Evolutionary conservation across 2,797 vertebrate species (phyloP), one percentile per base, ranked within the genome.

Genomic region (Eulemur mongoz): DNA sequence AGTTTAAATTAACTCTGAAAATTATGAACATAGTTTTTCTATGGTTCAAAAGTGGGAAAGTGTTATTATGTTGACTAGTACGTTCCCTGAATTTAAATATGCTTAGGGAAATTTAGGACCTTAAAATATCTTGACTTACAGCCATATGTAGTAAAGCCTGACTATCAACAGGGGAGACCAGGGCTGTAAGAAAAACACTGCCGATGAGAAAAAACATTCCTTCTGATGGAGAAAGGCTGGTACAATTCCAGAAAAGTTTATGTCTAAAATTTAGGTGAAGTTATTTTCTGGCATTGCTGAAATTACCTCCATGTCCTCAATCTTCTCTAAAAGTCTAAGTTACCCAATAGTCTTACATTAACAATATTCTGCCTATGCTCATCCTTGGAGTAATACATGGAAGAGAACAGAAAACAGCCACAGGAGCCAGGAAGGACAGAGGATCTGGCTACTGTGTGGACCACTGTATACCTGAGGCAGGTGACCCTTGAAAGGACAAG

Each of bases 1-100:
- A 63, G 23, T 1, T 98, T 89, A 94, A 45, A 32, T 2, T 97
- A 88, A 61, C 13, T 82, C 38, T 61, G 40, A 54, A 93, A 40
- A 90, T 63, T 63, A 38, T 18, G 0, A 25, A 89, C 81, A 90
- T 61, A 93, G 10, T 92, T 82, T 94, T 45, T 75, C 23, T 1
- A 17, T 97, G 15, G 63, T 86, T 27, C 32, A 91, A 84, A 82
- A 67, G 0, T 45, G 85, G 8, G 18, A 48, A 43, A 63, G 27
- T 72, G 11, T 9, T 48, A 94, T 70, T 65, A 43, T 81, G 17
- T 54, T 88, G 11, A 80, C 43, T 40, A 78, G 23, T 17, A 20
- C 15, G 65, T 27, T 84, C 12, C 23, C 18, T 93, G 25, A 89
- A 70, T 83, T 86, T 86, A 85, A 93, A 89, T 35, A 38, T 4